Evolutionary conservation across 2,797 vertebrate species (phyloP), one percentile per base, ranked within the genome.

Genomic region (Mormyrus proboscirostris): DNA sequence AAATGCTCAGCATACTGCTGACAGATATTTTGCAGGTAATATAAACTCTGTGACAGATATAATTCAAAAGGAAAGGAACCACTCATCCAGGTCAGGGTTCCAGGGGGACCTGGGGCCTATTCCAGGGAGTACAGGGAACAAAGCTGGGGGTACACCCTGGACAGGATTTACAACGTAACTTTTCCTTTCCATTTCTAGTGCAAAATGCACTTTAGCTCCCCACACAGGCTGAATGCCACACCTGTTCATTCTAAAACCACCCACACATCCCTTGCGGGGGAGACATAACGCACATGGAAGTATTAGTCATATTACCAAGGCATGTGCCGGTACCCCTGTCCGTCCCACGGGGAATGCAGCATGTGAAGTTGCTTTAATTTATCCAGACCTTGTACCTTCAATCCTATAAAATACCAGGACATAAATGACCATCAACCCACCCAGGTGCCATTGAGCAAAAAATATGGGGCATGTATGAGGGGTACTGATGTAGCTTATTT

Each of bases 401-500:
- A 86, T 86, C 84, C 47, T 38, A 86, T 86, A 86, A 86, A 55
- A 86, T 19, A 86, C 50, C n/a, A 55, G 14, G 51, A 49, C 57
- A 57, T 55, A 57, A 86, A 86, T 86, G 55, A 86, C 51, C 10
- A 57, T 38, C 51, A 84, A 25, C 82, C 51, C 84, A 51, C 51
- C 22, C 4, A 19, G 29, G 55, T 25, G 33, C 84, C 84, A 29
- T 86, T 57, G 25, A 86, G 84, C 84, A 86, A 86, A 86, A 57
- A 86, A 57, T 55, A 86, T 85, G 44, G 44, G 82, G n/a, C 44
- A 85, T 51, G 29, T 51, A 85, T 51, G 49, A 57, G 51, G 51
- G 83, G 25, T 33, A 86, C 49, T 86, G 83, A 33, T 86, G 25
- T 10, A 16, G 50, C 16, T 86, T 57, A 53, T 55, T 55, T n/a